These are phyloP conservation scores for Patiria pectinifera DNA, from an alignment of 53 echinoderm and acorn worm genomes.

Conservation along the genomic window DNA sequence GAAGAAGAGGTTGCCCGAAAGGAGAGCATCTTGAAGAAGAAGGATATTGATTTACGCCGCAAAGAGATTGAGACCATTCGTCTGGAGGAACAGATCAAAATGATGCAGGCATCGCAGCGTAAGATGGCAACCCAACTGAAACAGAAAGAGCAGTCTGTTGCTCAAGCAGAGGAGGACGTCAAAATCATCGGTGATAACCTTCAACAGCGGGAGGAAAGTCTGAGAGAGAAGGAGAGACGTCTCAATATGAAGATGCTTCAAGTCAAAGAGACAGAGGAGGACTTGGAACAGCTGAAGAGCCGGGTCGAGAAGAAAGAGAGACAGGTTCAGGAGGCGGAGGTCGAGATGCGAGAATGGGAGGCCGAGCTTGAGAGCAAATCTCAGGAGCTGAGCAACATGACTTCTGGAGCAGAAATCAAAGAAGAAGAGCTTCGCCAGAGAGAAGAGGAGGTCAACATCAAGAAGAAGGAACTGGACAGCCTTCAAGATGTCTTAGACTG, in stretches of 20 bases:
- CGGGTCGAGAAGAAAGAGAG: slow-evolving; percentile 41
- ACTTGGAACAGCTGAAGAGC: slow-evolving; percentile 34
- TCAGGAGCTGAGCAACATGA: slow-evolving; percentile 20
- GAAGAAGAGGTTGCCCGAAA: slow-evolving; percentile 60
- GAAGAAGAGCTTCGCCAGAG: slow-evolving; percentile 30
- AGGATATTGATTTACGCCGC: slow-evolving; percentile 47
- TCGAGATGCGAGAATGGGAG: slow-evolving; percentile 27
- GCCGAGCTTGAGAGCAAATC: slow-evolving; percentile 29
- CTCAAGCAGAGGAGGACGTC: slow-evolving; percentile 54
- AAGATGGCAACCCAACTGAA: slow-evolving; percentile 12
- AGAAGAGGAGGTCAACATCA: slow-evolving; percentile 44
- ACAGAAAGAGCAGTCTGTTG: slow-evolving; percentile 33
- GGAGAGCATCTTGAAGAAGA: slow-evolving; percentile 61
- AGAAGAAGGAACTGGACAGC: slow-evolving; percentile 40
- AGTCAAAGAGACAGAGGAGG: slow-evolving; percentile 33
- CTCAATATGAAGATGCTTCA: slow-evolving; percentile 9
- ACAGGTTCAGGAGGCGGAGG: slow-evolving; percentile 21
- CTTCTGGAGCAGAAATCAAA: slow-evolving; percentile 9
- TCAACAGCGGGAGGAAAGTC: slow-evolving; percentile 40
- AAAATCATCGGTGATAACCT: slow-evolving; percentile 46
- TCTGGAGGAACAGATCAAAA: slow-evolving; percentile 61
- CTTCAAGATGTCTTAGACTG: slow-evolving; percentile 54
- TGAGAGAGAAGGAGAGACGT: slow-evolving; percentile 55
- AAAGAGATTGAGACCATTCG: slow-evolving; percentile 55
- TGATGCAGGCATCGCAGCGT: slow-evolving; percentile 42